Percentiles rank a stretch among this genome's conserved stretches.
Conservation (phyloP, 2,113 vertebrate genomes). For the Rynchops niger region DNA sequence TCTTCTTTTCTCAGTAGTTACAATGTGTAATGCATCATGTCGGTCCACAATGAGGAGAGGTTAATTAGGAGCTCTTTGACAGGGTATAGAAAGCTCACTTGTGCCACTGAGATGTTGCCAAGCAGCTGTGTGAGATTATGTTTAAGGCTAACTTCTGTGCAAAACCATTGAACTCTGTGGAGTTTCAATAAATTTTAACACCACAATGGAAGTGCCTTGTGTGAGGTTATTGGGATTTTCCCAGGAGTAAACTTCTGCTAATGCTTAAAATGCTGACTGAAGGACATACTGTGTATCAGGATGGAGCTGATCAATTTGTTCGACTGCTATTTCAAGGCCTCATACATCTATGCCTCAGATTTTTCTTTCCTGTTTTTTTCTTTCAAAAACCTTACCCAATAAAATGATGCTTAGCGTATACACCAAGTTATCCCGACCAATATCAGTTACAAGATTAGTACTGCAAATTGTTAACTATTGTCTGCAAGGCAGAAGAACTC, state of each 20-base stretch:
- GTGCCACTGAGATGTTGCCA: not conserved
- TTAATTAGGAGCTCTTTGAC: constrained; percentile 4
- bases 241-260: not conserved
- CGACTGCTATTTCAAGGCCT: not conserved
- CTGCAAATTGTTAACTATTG: not conserved
- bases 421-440: not conserved
- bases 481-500: not conserved
- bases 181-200: not conserved
- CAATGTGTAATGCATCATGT: not conserved
- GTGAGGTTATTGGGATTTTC: not conserved
- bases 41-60: not conserved
- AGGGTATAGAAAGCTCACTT: not conserved
- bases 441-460: not conserved
- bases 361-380: not conserved
- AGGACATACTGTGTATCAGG: not conserved
- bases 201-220: not conserved
- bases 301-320: not conserved
- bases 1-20: not conserved
- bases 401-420: not conserved
- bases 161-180: not conserved
- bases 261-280: not conserved
- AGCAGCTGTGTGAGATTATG: not conserved
- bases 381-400: not conserved
- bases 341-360: too few relatives aligned
- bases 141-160: not conserved